Base-by-base conservation (phyloP, 2,113 vertebrate species). In the Bufo bufo region DNA sequence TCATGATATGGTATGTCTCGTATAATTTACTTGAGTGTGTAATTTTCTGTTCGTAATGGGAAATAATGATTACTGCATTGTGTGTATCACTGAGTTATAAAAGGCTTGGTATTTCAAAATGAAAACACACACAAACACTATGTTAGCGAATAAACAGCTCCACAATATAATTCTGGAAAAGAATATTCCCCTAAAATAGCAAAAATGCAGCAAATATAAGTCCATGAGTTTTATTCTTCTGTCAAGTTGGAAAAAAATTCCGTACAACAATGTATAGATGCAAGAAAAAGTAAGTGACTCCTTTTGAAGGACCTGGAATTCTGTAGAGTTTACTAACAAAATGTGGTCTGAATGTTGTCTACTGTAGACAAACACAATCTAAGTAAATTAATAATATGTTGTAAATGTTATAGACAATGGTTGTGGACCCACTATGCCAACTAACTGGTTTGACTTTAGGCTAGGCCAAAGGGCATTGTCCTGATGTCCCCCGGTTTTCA, bases 61-160 rank as follows among this genome's bases (percentile, higher is more conserved):
- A 59, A 81, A 81, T 81, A 59, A 81, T 59, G 78, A 81, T 43
- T 52, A 33, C 78, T 59, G 56, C 47, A 59, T 59, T 81, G 58
- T 81, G 58, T 81, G 54, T 81, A 61, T 81, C 56, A 6, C 54
- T 59, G 52, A 80, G 52, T 58, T 81, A 17, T 45, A 61, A 81
- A 81, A 81, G 78, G 77, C 20, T 56, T 52, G 50, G 19, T 52
- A 78, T 50, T 78, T 6, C 52, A 16, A 59, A 19, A 59, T 17
- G 23, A 58, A 33, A 58, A 33, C 54, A 79, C 50, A 77, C 20
- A 33, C 11, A 56, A 58, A 16, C 23, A 12, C n/a, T 33, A 8
- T 16, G 23, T 79, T 74, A 47, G 71, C 43, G 47, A 74, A 74
- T 74, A 74, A 74, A 47, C 45, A 19, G 71, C 69, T 72, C 11